Conservation (phyloP, 2,888 invertebrate species). For the Dendrolimus pini region DNA sequence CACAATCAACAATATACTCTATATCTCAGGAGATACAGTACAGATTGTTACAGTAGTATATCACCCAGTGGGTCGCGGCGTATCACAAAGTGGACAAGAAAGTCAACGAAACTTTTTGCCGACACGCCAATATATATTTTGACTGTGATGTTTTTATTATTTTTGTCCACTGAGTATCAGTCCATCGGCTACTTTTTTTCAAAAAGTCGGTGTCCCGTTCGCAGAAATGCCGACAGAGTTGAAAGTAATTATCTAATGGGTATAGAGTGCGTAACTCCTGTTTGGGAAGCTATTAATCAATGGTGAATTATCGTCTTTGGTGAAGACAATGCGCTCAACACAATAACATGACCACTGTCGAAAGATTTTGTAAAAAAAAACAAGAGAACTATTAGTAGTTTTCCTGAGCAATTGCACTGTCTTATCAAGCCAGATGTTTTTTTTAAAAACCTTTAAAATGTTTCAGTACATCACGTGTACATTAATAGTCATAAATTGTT, state of each 20-base stretch:
- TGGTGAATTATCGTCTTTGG: conserved; percentile 25
- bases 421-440: not conserved
- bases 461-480: not conserved
- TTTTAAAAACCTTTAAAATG: conserved; percentile 2
- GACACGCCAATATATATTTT: conserved; percentile 69
- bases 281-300: conserved; percentile 60
- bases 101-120: conserved; percentile 53
- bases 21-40: conserved; percentile 12
- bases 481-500: too few species aligned
- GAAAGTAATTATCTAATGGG: conserved; percentile 63
- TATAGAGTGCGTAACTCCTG: conserved; percentile 65
- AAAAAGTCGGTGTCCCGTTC: conserved; percentile 51
- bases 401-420: too few species aligned
- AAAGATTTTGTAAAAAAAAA: too few species aligned
- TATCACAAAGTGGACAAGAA: conserved; percentile 61
- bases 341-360: not conserved
- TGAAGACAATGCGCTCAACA: not conserved
- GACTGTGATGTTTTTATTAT: conserved; percentile 77
- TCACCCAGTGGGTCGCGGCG: conserved; percentile 48
- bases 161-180: conserved; percentile 64
- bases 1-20: conserved; percentile 15
- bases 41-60: conserved; percentile 8
- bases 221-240: conserved; percentile 61
- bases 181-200: conserved; percentile 51
- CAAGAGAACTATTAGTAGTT: too few species aligned